phyloP scores from a whole-genome alignment of 2,888 invertebrate species.

The Ophraella communa region DNA sequence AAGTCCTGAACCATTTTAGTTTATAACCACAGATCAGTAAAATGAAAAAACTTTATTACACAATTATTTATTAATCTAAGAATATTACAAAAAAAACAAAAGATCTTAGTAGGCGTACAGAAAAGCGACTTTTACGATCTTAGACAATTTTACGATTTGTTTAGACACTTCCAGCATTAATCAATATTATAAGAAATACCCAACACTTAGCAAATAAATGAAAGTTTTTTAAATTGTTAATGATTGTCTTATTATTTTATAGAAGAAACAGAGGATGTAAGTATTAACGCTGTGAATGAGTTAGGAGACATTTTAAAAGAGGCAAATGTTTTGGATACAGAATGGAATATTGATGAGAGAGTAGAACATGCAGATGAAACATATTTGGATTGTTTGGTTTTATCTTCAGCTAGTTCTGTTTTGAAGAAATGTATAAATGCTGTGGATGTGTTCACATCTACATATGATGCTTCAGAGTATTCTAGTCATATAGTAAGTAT shows the following conservation, averaged over 20 bases:
- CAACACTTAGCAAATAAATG: too few relatives aligned
- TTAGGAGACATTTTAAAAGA: constrained; percentile 49
- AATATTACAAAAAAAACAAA: too few relatives aligned
- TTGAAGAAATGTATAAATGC: constrained; percentile 52
- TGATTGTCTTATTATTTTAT: constrained; percentile 9
- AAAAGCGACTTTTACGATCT: too few relatives aligned
- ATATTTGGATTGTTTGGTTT: constrained; percentile 51
- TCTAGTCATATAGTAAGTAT: constrained; percentile 61
- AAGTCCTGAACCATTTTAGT: too few relatives aligned
- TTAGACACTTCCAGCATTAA: too few relatives aligned
- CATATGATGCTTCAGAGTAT: constrained; percentile 62
- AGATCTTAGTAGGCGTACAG: too few relatives aligned
- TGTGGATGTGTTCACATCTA: constrained; percentile 57
- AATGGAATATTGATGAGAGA: constrained; percentile 49
- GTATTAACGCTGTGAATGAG: constrained; percentile 44
- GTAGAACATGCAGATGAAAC: constrained; percentile 55
- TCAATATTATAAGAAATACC: too few relatives aligned
- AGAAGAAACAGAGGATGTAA: constrained; percentile 42
- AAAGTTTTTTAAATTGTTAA: neutral
- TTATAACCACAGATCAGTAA: too few relatives aligned
- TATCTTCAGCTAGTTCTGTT: constrained; percentile 52
- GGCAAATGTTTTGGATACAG: constrained; percentile 48
- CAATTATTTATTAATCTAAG: too few relatives aligned
- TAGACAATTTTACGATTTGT: too few relatives aligned
- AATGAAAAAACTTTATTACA: too few relatives aligned